Conservation (phyloP, 2,888 invertebrate genomes). For the Sthenelais limicola region DNA sequence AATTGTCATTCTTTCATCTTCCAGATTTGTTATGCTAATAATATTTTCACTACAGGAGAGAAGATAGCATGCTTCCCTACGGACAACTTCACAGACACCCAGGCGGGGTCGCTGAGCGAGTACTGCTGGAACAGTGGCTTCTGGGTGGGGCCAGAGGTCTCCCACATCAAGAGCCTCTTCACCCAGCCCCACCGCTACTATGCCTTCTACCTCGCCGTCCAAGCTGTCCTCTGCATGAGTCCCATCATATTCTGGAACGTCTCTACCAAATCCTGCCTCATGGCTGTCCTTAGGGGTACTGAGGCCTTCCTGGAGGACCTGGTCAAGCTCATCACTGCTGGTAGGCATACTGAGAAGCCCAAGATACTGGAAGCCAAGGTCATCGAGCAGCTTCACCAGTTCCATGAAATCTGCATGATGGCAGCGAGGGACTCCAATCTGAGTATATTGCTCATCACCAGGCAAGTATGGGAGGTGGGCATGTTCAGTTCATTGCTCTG, state of each 20-base stretch:
- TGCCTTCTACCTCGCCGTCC: constrained; percentile 48
- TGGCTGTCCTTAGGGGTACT: constrained; percentile 42
- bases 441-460: constrained; percentile 1
- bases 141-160: constrained; percentile 37
- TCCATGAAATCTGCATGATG: constrained; percentile 32
- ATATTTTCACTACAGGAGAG: constrained; percentile 33
- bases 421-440: constrained; percentile 31
- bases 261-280: constrained; percentile 42
- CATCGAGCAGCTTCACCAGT: constrained; percentile 37
- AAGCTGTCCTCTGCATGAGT: constrained; percentile 42
- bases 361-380: constrained; percentile 20
- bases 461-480: constrained; percentile 31
- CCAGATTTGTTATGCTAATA: too few relatives aligned
- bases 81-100: constrained; percentile 46
- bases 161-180: constrained; percentile 28
- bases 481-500: constrained; percentile 3
- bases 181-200: constrained; percentile 48
- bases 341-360: background rate
- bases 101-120: constrained; percentile 44
- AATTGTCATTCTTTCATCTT: too few relatives aligned
- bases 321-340: constrained; percentile 11
- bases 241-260: constrained; percentile 48
- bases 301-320: constrained; percentile 43
- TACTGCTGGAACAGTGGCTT: constrained; percentile 49
- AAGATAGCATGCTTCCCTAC: constrained; percentile 48